Evolutionary conservation across 2,797 vertebrate genomes (phyloP), one percentile per base, ranked within the genome.

Genomic region (Aselliscus stoliczkanus): DNA sequence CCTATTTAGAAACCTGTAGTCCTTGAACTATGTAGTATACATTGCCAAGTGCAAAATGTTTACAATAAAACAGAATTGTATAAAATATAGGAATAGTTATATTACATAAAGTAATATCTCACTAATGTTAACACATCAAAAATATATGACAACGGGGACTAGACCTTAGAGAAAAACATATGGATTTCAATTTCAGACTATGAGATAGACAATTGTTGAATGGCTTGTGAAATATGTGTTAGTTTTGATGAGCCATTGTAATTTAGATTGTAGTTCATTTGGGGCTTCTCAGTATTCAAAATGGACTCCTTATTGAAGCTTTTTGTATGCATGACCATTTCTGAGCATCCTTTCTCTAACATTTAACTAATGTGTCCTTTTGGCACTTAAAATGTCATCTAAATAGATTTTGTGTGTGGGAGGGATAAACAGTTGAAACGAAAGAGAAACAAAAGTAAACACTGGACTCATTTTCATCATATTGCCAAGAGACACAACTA

Each of bases 311-410:
- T 90, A 86, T 82, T 95, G 87, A 94, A 94, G 79, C 29, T 79
- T 94, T 92, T 81, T 96, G 37, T 72, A 75, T 86, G 80, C 94
- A 90, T 92, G 91, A 37, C 77, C 34, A 70, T 97, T 97, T 97
- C 56, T 90, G 67, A 72, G 39, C 69, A 56, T 42, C 88, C 69
- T 75, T 93, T 94, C 15, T 54, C 11, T 37, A 94, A 37, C 79
- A 88, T 81, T 90, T 97, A 97, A 93, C 72, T 96, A 96, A 58
- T 97, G 50, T 83, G 20, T 95, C 87, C 47, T 97, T 85, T 96
- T 77, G 93, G 23, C 67, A 93, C 54, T 87, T 93, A 80, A 97
- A 96, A 90, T 93, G 84, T 83, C 73, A 96, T 95, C 90, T 92
- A 90, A 86, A 96, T 69, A n/a, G 54, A 15, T 73, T 91, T 88